Conservation (phyloP, 2,797 vertebrate species). For the Geotrypetes seraphini region DNA sequence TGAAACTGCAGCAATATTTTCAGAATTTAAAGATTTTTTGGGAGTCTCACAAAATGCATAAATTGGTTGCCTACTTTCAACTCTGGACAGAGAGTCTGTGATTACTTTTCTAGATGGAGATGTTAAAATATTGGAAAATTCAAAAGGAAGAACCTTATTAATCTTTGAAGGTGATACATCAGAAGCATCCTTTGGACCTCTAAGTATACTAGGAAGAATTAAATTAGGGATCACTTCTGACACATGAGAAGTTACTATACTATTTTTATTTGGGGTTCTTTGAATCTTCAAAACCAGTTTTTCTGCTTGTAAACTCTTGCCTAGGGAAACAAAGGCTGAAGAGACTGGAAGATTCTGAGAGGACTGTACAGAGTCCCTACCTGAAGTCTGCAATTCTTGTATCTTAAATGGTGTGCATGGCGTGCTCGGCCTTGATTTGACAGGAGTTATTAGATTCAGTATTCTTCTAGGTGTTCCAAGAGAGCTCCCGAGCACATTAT, state of each 20-base stretch:
- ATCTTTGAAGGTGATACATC: neutral
- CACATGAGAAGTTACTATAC: neutral
- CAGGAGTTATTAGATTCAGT: slow-evolving; percentile 1
- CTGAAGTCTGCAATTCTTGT: neutral
- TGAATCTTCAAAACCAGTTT: neutral
- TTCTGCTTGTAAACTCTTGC: too few species aligned
- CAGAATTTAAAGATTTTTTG: slow-evolving; percentile 30
- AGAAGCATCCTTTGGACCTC: neutral
- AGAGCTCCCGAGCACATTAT: neutral
- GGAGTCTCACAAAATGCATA: slow-evolving; percentile 28
- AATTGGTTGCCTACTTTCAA: neutral
- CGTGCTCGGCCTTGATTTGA: neutral
- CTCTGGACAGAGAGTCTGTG: slow-evolving; percentile 4
- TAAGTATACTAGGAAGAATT: neutral
- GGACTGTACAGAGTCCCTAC: too few species aligned
- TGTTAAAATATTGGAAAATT: neutral
- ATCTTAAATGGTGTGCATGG: neutral
- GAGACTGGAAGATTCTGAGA: slow-evolving; percentile 10
- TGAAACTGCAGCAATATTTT: too few species aligned
- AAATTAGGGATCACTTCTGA: neutral
- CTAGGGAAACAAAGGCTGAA: too few species aligned
- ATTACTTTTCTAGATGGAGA: neutral
- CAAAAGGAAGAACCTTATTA: neutral
- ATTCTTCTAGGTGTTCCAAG: neutral
- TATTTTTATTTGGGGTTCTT: neutral